Evolutionary conservation across 2,888 invertebrate species (phyloP), one percentile per base, ranked within the genome.

Genomic region (Orchestes rusci): DNA sequence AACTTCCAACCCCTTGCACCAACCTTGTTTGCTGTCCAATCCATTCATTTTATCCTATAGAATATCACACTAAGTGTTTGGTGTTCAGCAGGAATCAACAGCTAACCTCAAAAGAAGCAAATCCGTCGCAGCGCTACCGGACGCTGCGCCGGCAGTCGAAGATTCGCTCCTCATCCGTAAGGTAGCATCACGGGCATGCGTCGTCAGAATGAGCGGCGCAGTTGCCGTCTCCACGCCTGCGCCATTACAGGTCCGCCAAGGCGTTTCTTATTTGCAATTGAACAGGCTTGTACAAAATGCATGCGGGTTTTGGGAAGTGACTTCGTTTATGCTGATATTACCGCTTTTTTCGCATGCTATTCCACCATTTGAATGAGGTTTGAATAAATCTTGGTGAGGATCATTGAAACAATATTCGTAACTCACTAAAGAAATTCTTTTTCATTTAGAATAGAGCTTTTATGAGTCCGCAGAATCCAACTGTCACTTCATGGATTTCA

Each of bases 211-310:
- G 69, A 67, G 60, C 57, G 68, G 67, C 57, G 65, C 68, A 67
- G 67, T 62, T 68, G 61, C 65, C 65, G 48, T 66, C 67, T 55
- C 68, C 69, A 66, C 67, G 69, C 64, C 63, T 70, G 61, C 69
- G 68, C 61, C 67, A 68, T 63, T 68, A 69, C 69, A 67, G 69
- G 69, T 68, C 65, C 65, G 64, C 60, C 63, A n/a, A 31, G 10
- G 16, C 27, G 13, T 15, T 16, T 7, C 10, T 23, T 23, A 23
- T 7, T 23, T 27, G 28, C n/a, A n/a, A n/a, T n/a, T n/a, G n/a
- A n/a, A n/a, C 17, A 44, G 39, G 44, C 43, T 44, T 48, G 44
- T 48, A 41, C 43, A 48, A 43, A 48, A 32, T 48, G 48, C 48
- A 48, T 44, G 48, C 42, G 39, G 42, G 35, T 42, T 42, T 15